Base-by-base conservation (phyloP, 2,113 vertebrate genomes). In the Chitala chitala region DNA sequence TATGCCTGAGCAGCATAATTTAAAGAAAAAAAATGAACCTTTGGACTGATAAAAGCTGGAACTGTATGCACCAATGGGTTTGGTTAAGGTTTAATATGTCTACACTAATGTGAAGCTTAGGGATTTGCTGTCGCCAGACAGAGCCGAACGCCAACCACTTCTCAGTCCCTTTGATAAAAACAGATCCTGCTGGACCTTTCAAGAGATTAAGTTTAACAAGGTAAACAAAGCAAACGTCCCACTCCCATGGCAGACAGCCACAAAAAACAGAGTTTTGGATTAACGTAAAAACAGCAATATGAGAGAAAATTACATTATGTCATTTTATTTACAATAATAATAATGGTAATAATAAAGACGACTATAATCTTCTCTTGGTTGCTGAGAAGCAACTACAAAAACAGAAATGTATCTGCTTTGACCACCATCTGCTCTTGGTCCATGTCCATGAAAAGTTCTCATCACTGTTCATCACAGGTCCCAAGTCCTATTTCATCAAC, bases 261-360 rank as follows among this genome's bases (percentile, higher is more conserved):
- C 64, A 77, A 79, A 83, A 85, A 84, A 80, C 80, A 84, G 69
- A 73, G 48, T 63, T 76, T 79, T 77, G 78, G 80, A 78, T 80
- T 79, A 81, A 86, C 86, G 72, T 83, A 83, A 86, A 77, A 85
- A 84, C 82, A 88, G 86, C 84, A 84, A 73, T 63, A 76, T 66
- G 74, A 66, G 69, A 56, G 40, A 76, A 80, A 82, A 78, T 71
- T 80, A 77, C 78, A 87, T 76, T 79, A 63, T 80, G 78, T 88
- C 87, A 84, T 85, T 84, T 70, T 77, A 72, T 79, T 42, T 79
- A 77, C 72, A 83, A 83, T 84, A 83, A 80, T 80, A 82, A 77
- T 75, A 66, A 83, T 33, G 77, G 77, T 71, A 83, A 82, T 82
- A 83, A 78, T 83, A 83, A 78, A 74, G 72, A 73, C 75, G 75